Conservation (phyloP, 2,797 vertebrate genomes). For the Enteromius trimaculatus region DNA sequence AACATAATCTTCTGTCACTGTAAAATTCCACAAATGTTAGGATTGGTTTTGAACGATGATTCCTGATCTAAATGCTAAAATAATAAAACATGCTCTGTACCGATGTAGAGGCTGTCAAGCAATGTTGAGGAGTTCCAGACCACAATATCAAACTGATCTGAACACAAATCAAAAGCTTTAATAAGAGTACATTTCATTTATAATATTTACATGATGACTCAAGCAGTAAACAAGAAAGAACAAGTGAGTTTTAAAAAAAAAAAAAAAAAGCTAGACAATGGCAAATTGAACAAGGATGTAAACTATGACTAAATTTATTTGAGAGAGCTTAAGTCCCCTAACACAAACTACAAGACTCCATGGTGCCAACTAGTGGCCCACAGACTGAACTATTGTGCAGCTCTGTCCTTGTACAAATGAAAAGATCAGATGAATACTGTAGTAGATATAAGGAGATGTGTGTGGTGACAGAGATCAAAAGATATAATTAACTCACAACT, state of each 20-base stretch:
- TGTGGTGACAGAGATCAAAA: neutral
- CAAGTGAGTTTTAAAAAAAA: neutral
- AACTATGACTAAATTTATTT: neutral
- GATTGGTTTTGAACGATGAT: neutral
- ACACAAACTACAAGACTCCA: neutral
- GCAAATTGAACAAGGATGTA: neutral
- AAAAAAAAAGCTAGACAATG: neutral
- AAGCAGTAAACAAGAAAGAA: neutral
- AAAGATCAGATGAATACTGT: neutral
- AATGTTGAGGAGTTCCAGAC: neutral
- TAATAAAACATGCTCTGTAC: neutral
- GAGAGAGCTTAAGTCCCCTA: neutral
- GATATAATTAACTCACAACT: neutral
- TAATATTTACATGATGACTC: neutral
- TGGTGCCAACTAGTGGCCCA: neutral
- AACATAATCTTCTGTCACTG: neutral
- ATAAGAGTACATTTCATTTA: neutral
- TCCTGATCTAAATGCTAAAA: neutral
- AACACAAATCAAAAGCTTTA: neutral
- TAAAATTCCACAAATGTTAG: neutral
- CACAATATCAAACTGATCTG: neutral
- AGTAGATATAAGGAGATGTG: neutral
- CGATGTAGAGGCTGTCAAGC: neutral
- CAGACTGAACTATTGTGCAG: neutral
- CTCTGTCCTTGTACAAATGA: neutral